Percentiles rank a stretch among this genome's conserved stretches.
phyloP scores from a whole-genome alignment of 2,888 invertebrate species.

The Agrilus cyanescens region DNA sequence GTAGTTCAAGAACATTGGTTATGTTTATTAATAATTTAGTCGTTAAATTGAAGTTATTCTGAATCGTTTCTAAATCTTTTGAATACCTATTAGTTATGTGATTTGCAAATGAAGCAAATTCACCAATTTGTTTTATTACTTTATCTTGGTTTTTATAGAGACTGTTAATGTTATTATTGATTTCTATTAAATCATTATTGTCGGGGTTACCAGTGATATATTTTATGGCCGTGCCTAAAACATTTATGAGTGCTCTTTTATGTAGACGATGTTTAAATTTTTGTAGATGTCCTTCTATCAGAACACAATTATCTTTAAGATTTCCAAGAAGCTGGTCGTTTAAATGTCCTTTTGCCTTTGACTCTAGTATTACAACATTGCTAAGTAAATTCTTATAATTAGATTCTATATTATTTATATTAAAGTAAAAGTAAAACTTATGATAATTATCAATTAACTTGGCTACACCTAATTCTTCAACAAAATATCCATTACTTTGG shows the following conservation, averaged over 20 bases:
- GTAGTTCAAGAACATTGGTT: conserved; percentile 3
- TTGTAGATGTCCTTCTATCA: conserved; percentile 12
- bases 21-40: conserved; percentile 2
- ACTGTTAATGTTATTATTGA: conserved; percentile 9
- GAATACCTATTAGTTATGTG: conserved; percentile 11
- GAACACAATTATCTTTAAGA: conserved; percentile 12
- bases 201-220: conserved; percentile 12
- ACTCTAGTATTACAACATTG: conserved; percentile 11
- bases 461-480: conserved; percentile 12
- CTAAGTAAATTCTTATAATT: conserved; percentile 11
- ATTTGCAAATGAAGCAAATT: conserved; percentile 11
- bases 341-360: not conserved
- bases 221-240: conserved; percentile 9
- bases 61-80: conserved; percentile 6
- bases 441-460: conserved; percentile 14
- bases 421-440: conserved; percentile 18
- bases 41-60: conserved; percentile 5
- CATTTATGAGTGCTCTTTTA: conserved; percentile 9
- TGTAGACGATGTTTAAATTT: conserved; percentile 8
- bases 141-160: conserved; percentile 9
- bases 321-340: not conserved
- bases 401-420: conserved; percentile 12
- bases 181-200: conserved; percentile 9
- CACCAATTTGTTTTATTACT: conserved; percentile 9
- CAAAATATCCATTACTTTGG: conserved; percentile 11